Evolutionary conservation across 2,888 invertebrate species (phyloP), one percentile per base, ranked within the genome.

Genomic region (Chrysodeixis includens): DNA sequence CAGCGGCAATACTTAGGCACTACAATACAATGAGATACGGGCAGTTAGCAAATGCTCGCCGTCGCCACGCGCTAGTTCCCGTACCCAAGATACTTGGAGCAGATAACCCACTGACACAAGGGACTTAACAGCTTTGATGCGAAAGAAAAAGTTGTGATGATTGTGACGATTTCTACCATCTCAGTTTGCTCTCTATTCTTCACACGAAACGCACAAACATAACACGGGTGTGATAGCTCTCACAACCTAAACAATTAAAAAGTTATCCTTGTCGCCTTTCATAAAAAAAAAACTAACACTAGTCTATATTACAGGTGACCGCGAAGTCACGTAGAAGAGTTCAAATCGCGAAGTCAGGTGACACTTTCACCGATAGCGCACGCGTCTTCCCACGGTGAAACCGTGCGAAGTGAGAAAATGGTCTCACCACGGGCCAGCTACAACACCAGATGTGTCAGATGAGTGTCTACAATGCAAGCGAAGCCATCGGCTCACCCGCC

Each of bases 381-480:
- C 83, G 76, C 73, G 82, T 65, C 81, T 77, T 74, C 83, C 85
- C 90, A 89, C 90, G 90, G 92, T 83, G 92, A 93, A 93, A 93
- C 89, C 92, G 93, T 92, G 93, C 85, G 91, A 91, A 90, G 91
- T 85, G 85, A 88, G 90, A 93, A 92, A 93, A 93, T 93, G 93
- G 78, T 87, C 87, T 85, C 86, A 87, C 85, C 88, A 76, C 75
- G 69, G 69, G 84, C 83, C 83, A 85, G 83, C 75, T 81, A 84
- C 81, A 85, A 85, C 78, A 83, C 84, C 81, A 85, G 83, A 88
- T 89, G 90, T 83, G 83, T 84, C 88, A 93, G 93, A 87, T 93
- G 92, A 94, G 74, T 82, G 74, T 85, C 84, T 76, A 83, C 80
- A 69, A 93, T 92, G 91, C 86, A 83, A 81, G 83, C 83, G 69